Conservation (phyloP, 2,797 vertebrate species). For the Gymnoscopelus braueri region DNA sequence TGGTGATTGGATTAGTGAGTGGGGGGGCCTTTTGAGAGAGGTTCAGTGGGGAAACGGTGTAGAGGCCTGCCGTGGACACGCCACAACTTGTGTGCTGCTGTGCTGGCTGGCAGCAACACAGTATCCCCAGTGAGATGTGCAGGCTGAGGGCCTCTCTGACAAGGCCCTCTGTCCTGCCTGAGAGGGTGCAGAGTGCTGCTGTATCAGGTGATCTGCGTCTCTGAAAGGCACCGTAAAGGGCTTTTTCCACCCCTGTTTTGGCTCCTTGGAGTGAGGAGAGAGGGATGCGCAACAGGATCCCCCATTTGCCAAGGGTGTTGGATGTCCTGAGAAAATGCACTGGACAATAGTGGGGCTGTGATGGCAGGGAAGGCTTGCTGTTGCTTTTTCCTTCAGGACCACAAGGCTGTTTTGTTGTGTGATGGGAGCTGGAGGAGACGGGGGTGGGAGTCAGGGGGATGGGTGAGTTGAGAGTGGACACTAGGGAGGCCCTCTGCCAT, state of each 20-base stretch:
- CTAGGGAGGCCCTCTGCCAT: slow-evolving; percentile 54
- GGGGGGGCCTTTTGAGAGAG: slow-evolving; percentile 59
- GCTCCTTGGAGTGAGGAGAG: slow-evolving; percentile 63
- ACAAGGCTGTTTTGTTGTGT: slow-evolving; percentile 47
- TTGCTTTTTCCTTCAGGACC: slow-evolving; percentile 54
- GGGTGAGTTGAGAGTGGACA: slow-evolving; percentile 42
- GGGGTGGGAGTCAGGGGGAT: slow-evolving; percentile 10
- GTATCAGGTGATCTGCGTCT: slow-evolving; percentile 78
- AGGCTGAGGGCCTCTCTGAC: slow-evolving; percentile 57
- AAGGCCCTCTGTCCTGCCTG: slow-evolving; percentile 68
- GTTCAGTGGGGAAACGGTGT: slow-evolving; percentile 40
- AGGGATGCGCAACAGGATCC: slow-evolving; percentile 75
- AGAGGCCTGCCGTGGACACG: slow-evolving; percentile 50
- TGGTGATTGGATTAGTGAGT: slow-evolving; percentile 60
- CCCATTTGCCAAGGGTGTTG: slow-evolving; percentile 79
- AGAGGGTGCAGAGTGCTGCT: slow-evolving; percentile 64
- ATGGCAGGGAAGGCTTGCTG: slow-evolving; percentile 74
- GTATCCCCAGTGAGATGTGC: slow-evolving; percentile 52
- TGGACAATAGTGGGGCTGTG: slow-evolving; percentile 82
- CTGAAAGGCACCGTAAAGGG: slow-evolving; percentile 73
- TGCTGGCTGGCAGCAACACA: slow-evolving; percentile 57
- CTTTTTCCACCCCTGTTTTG: slow-evolving; percentile 72
- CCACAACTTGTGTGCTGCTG: slow-evolving; percentile 51
- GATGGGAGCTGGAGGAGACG: slow-evolving; percentile 52
- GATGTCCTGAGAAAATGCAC: slow-evolving; percentile 82